A percentile compares a stretch with the other conserved stretches of the same genome.
phyloP scores from a whole-genome alignment of 2,888 invertebrate genomes.

The Chesias legatella region DNA sequence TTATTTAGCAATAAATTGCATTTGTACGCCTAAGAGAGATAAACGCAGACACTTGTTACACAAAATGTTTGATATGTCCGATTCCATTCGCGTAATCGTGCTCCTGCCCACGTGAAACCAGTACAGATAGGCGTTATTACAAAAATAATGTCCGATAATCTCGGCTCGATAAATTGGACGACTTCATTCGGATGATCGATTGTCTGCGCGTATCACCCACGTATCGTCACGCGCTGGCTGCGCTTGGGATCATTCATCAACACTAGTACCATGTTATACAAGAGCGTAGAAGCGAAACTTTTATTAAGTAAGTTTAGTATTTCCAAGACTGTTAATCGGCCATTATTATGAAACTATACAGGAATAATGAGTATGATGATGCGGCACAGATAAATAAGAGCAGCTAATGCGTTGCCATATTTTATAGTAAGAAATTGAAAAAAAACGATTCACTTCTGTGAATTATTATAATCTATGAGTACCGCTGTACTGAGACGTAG shows the following conservation, averaged over 20 bases:
- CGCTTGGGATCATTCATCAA: constrained; percentile 32
- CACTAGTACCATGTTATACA: constrained; percentile 22
- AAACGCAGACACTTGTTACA: constrained; percentile 17
- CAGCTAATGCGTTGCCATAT: not conserved
- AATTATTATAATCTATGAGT: too few relatives aligned
- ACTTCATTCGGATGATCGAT: constrained; percentile 70
- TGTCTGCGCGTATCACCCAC: constrained; percentile 60
- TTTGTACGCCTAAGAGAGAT: not conserved
- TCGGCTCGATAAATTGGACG: constrained; percentile 59
- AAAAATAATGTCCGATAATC: constrained; percentile 56
- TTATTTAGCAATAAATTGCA: constrained; percentile 4
- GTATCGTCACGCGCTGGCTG: constrained; percentile 53
- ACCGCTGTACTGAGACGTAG: not conserved
- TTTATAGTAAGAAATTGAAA: not conserved
- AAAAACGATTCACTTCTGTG: too few relatives aligned
- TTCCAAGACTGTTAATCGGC: too few relatives aligned
- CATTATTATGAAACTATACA: too few relatives aligned
- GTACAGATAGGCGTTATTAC: constrained; percentile 47
- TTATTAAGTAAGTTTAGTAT: too few relatives aligned
- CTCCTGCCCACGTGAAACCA: constrained; percentile 42
- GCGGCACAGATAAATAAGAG: constrained; percentile 4
- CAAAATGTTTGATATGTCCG: constrained; percentile 18
- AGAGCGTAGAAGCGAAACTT: too few relatives aligned
- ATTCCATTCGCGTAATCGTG: constrained; percentile 39
- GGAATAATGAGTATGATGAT: too few relatives aligned